Conservation (phyloP, 2,113 vertebrate genomes). For the Dolichotis patagonum region DNA sequence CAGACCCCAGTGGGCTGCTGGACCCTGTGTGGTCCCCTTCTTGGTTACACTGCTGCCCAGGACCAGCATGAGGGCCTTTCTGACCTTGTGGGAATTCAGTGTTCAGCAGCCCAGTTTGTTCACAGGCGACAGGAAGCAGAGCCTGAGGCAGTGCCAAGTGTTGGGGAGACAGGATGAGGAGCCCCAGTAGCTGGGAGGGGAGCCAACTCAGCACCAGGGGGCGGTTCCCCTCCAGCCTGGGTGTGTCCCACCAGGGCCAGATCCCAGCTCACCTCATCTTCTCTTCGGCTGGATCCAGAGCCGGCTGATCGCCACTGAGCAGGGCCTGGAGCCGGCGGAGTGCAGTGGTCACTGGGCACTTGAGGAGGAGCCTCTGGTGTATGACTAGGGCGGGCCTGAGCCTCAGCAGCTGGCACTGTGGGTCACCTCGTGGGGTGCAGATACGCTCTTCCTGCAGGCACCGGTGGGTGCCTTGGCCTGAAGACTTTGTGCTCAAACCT, state of each 20-base stretch:
- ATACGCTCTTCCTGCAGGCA: rapidly evolving
- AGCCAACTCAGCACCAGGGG: not conserved
- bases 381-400: too few species aligned
- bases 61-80: not conserved
- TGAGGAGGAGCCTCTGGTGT: not conserved
- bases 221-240: not conserved
- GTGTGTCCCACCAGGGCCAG: too few species aligned
- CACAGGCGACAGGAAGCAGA: not conserved
- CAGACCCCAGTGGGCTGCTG: rapidly evolving
- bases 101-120: too few species aligned
- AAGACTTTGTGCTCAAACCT: not conserved
- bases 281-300: too few species aligned
- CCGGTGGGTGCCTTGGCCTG: not conserved
- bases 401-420: rapidly evolving
- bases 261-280: not conserved
- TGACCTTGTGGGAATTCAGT: too few species aligned
- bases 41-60: not conserved
- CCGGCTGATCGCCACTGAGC: rapidly evolving
- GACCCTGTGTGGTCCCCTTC: not conserved
- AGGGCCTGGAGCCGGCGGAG: rapidly evolving
- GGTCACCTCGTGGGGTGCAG: not conserved
- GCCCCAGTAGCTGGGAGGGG: too few species aligned
- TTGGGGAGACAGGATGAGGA: too few species aligned
- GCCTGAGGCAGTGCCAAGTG: rapidly evolving
- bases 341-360: rapidly evolving